Base-by-base conservation (phyloP, 2,113 vertebrate genomes). In the Ochotona princeps region DNA sequence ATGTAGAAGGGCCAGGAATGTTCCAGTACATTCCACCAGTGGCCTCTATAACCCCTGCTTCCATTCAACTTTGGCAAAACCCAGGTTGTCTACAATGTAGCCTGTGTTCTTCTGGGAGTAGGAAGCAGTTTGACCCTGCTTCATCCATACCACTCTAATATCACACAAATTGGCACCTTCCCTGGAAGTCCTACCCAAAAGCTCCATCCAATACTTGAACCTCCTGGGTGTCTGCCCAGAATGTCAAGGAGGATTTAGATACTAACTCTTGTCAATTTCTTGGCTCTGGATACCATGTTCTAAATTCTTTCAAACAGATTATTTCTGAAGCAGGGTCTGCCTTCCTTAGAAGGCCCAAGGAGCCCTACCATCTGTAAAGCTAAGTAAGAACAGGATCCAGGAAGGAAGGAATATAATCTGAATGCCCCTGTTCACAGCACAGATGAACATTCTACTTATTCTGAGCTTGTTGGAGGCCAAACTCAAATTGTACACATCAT, bases 1-100 rank as follows among this genome's bases (percentile, higher is more conserved):
- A 12, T 63, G 57, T 1, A 1, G 70, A 85, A 94, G 21, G 63
- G 73, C 44, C 83, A 92, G 80, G 88, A 92, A 92, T 95, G 87
- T 95, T 95, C 76, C 81, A 88, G 83, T 73, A 92, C 54, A 88
- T 97, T 92, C 90, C 80, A 89, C 66, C 38, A 95, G 51, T 89
- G 92, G 67, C 93, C 85, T 93, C 75, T 86, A 61, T 70, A 79
- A 92, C 66, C 47, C 70, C 69, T 57, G 80, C 73, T 94, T 93
- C 91, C 87, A 91, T 87, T 73, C 75, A 89, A 32, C 66, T 89
- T 83, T 73, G 86, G 72, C 80, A 89, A 94, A 92, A 66, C 12
- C 92, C 49, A 80, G 30, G 18, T 87, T 80, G 13, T 83, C 83
- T 92, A 92, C 38, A 90, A 80, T 90, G 63, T 28, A 66, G 69